Evolutionary conservation across 2,797 vertebrate species (phyloP).

Genomic region (Sebastiscus albofasciatus): DNA sequence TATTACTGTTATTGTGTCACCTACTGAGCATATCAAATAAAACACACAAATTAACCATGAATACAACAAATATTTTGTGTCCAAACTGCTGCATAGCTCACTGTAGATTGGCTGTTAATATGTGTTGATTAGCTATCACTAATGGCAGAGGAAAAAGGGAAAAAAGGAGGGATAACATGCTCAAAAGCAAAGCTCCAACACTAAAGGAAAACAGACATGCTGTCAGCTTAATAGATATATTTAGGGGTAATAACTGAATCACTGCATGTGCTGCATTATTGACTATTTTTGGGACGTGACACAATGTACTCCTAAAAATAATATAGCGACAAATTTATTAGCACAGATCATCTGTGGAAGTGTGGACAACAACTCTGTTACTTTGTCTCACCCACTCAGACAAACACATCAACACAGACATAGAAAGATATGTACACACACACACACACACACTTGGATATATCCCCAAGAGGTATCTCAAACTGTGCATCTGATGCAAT

Average conservation of each 20-base stretch:
- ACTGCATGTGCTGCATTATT: slow-evolving; percentile 61
- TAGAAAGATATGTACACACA: background rate
- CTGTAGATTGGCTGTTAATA: background rate
- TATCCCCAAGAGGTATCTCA: slow-evolving; percentile 55
- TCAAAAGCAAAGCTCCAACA: slow-evolving; percentile 14
- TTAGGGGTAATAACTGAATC: slow-evolving; percentile 72
- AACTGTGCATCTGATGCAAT: slow-evolving; percentile 82
- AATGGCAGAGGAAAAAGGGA: background rate
- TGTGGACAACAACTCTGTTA: slow-evolving; percentile 57
- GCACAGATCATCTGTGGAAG: slow-evolving; percentile 52
- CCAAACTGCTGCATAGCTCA: background rate
- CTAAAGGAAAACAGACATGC: slow-evolving; percentile 27
- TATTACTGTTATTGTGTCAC: background rate
- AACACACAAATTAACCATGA: background rate
- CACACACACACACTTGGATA: slow-evolving; percentile 17
- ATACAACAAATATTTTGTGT: background rate
- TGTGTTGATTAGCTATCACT: background rate
- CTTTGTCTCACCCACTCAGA: slow-evolving; percentile 20
- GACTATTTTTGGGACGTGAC: slow-evolving; percentile 71
- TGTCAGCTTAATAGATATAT: slow-evolving; percentile 64
- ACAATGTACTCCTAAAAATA: slow-evolving; percentile 76
- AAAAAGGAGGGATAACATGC: slow-evolving; percentile 6
- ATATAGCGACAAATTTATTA: slow-evolving; percentile 56
- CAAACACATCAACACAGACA: slow-evolving; percentile 10
- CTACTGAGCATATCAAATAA: background rate